Percentiles rank a stretch among this genome's conserved stretches.
These are phyloP conservation scores for Lepidochrysops patricia DNA, from an alignment of 2,888 invertebrate genomes.

Conservation along the genomic window DNA sequence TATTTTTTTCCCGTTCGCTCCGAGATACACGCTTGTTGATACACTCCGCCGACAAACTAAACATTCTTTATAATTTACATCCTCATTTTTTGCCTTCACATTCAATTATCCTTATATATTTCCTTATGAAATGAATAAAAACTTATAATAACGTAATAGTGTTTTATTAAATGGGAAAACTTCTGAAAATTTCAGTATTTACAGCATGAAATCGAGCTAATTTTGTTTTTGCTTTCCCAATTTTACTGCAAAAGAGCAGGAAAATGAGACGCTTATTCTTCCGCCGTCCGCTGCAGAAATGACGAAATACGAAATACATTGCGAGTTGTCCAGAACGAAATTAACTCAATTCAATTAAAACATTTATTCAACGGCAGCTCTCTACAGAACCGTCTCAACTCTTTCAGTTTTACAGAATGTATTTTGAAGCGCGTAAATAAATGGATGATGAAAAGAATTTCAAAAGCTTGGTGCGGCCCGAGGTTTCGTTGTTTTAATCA, in stretches of 20 bases:
- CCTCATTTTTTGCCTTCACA: not conserved
- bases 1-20: not conserved
- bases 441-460: not conserved
- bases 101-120: not conserved
- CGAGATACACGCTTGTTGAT: not conserved
- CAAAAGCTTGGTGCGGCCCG: not conserved
- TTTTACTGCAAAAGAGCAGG: not conserved
- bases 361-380: not conserved
- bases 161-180: too few relatives aligned
- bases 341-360: slow-evolving; percentile 3
- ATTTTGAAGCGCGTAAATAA: not conserved
- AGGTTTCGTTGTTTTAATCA: not conserved
- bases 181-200: too few relatives aligned
- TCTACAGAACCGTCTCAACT: not conserved
- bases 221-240: not conserved
- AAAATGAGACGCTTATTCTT: not conserved
- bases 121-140: not conserved
- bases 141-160: too few relatives aligned
- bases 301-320: not conserved
- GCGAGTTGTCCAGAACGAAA: not conserved
- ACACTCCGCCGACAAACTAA: not conserved
- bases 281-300: not conserved
- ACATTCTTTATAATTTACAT: not conserved
- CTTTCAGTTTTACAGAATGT: not conserved
- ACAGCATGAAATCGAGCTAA: not conserved